Base-by-base conservation (phyloP, 2,797 vertebrate species). In the Masticophis lateralis region DNA sequence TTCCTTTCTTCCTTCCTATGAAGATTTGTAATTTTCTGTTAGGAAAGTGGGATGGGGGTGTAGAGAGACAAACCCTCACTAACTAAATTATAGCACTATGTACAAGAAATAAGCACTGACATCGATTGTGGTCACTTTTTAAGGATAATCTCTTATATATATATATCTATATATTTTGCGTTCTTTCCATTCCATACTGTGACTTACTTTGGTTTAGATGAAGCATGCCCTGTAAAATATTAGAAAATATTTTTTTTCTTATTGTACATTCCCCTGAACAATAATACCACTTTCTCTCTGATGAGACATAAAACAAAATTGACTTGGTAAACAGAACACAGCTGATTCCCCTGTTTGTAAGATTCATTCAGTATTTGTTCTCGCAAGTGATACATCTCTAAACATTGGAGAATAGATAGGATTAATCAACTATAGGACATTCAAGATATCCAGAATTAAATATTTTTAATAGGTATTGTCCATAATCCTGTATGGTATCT, bases 31-130 rank as follows among this genome's bases (percentile, higher is more conserved):
- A 66, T 95, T 83, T 95, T 95, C 96, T 96, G 87, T 79, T 25
- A 97, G 95, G 47, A 92, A 91, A 60, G 96, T 94, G 43, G 43
- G 6, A n/a, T n/a, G 14, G 57, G 16, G 59, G 27, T 37, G 28
- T 11, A 89, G 53, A 83, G 55, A 83, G 20, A 83, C 43, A 83
- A 83, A 47, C 32, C 47, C 32, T 91, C 94, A 93, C 93, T 90
- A 1, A 0, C 92, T 95, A 93, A 95, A 92, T 94, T 87, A 95
- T 96, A 97, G 97, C 97, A 97, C 96, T 96, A 90, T 20, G 47
- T 94, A 87, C 0, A 88, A 95, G 96, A 95, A 96, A 97, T 96
- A 97, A 91, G 97, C 97, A 97, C 97, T 97, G 97, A 97, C 94
- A 92, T 95, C 96, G 96, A 93, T 95, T 93, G 93, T 93, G 94